Percentiles rank a stretch among this genome's conserved stretches.
Conservation (phyloP, 2,888 invertebrate species). For the Mesochorus sp. region DNA sequence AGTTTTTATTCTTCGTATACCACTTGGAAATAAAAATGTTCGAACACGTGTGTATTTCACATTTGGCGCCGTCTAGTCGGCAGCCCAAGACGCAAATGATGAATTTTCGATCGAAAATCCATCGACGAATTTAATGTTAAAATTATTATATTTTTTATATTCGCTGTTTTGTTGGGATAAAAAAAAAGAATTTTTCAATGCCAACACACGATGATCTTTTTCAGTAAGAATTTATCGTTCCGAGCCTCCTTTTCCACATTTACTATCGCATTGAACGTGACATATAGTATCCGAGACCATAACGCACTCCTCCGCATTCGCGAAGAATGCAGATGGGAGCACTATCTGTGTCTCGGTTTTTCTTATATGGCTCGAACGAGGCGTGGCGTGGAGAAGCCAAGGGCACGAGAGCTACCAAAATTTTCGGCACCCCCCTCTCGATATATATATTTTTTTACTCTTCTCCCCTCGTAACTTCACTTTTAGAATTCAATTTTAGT, state of each 20-base stretch:
- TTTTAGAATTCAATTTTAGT: not conserved
- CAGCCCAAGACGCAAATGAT: slow-evolving; percentile 4
- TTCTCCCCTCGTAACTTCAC: not conserved
- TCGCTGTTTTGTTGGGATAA: too few relatives aligned
- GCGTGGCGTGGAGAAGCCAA: slow-evolving; percentile 56
- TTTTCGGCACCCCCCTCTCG: slow-evolving; percentile 25
- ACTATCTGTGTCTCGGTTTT: not conserved
- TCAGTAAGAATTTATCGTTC: not conserved
- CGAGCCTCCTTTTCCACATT: not conserved
- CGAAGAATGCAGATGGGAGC: slow-evolving; percentile 51
- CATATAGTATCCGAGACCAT: slow-evolving; percentile 39
- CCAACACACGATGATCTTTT: not conserved
- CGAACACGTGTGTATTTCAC: not conserved
- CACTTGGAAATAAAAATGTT: too few relatives aligned
- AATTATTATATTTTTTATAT: too few relatives aligned
- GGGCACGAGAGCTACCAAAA: slow-evolving; percentile 52
- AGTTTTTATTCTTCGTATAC: slow-evolving; percentile 21
- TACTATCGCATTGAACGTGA: not conserved
- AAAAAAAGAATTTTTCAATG: too few relatives aligned
- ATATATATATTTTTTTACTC: not conserved
- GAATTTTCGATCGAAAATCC: not conserved
- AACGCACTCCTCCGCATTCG: slow-evolving; percentile 55
- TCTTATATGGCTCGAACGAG: slow-evolving; percentile 15
- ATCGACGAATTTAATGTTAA: not conserved
- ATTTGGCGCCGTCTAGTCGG: slow-evolving; percentile 28